These are phyloP conservation scores for Lampris incognitus DNA, from an alignment of 2,113 vertebrate species.

Conservation along the genomic window DNA sequence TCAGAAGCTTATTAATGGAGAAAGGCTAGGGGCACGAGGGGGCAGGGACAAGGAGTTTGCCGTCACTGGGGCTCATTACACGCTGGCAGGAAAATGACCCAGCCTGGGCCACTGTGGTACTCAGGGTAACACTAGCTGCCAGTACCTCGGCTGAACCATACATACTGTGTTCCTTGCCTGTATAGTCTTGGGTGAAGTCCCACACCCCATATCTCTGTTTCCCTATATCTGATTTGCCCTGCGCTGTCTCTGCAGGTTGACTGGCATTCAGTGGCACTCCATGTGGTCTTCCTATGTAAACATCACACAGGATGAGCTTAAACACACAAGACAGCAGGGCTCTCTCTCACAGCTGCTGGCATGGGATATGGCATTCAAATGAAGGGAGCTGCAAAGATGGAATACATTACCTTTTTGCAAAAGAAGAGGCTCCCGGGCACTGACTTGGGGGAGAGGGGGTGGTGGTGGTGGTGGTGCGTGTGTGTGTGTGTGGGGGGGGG, in stretches of 20 bases:
- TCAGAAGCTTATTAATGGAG: slow-evolving; percentile 80
- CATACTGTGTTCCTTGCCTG: slow-evolving; percentile 34
- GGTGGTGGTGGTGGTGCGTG: neutral
- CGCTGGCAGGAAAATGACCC: slow-evolving; percentile 72
- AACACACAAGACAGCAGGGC: slow-evolving; percentile 44
- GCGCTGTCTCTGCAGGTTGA: slow-evolving; percentile 37
- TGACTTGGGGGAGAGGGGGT: slow-evolving; percentile 20
- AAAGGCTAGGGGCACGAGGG: slow-evolving; percentile 68
- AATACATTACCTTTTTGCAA: slow-evolving; percentile 62
- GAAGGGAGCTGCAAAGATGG: slow-evolving; percentile 30
- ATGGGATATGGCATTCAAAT: slow-evolving; percentile 50
- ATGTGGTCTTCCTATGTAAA: slow-evolving; percentile 55
- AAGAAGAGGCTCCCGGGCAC: slow-evolving; percentile 21
- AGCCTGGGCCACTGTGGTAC: slow-evolving; percentile 67
- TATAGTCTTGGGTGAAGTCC: slow-evolving; percentile 22
- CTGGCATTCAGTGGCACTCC: slow-evolving; percentile 37
- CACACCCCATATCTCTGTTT: slow-evolving; percentile 3
- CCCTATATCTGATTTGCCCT: neutral
- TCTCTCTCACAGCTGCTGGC: slow-evolving; percentile 39
- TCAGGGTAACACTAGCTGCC: slow-evolving; percentile 73
- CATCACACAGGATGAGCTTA: slow-evolving; percentile 57
- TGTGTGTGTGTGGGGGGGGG: neutral
- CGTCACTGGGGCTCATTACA: slow-evolving; percentile 80
- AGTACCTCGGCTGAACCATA: slow-evolving; percentile 59
- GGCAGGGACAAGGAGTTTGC: slow-evolving; percentile 72